Percentiles rank a stretch among this genome's conserved stretches.
phyloP scores from a whole-genome alignment of 37 sponge, comb jelly and placozoan genomes.

The Oopsacas minuta region DNA sequence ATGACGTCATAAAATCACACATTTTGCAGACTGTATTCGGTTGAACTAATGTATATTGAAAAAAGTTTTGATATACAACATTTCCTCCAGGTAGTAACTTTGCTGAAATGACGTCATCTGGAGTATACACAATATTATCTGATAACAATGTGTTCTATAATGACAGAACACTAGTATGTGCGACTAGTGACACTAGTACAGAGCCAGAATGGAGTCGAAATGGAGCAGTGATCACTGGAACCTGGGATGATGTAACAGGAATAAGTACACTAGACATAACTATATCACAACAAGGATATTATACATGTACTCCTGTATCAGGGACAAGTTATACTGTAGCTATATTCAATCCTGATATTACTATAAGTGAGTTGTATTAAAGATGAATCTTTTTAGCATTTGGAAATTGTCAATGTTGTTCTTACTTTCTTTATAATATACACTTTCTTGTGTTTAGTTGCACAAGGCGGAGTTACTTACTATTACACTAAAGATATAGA shows the following conservation, averaged over 20 bases:
- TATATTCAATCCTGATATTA: background rate
- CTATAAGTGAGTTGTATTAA: background rate
- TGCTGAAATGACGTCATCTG: no score
- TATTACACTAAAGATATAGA: no score
- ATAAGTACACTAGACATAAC: background rate
- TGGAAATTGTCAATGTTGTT: no score
- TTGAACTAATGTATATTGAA: no score
- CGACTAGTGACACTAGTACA: background rate
- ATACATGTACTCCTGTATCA: background rate
- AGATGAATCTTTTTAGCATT: no score
- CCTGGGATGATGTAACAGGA: background rate
- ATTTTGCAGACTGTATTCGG: no score
- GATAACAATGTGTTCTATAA: background rate
- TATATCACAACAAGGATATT: background rate
- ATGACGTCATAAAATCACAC: background rate
- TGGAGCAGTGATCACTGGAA: no score
- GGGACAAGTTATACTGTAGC: background rate
- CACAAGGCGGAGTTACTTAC: no score
- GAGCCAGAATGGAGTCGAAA: no score
- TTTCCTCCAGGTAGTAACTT: no score
- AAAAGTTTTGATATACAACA: background rate
- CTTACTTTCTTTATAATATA: no score
- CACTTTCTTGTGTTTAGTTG: no score
- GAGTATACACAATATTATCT: background rate
- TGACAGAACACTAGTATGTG: background rate